Percentiles rank a stretch among this genome's conserved stretches.
Conservation (phyloP, 2,113 vertebrate genomes). For the Myocastor coypus region DNA sequence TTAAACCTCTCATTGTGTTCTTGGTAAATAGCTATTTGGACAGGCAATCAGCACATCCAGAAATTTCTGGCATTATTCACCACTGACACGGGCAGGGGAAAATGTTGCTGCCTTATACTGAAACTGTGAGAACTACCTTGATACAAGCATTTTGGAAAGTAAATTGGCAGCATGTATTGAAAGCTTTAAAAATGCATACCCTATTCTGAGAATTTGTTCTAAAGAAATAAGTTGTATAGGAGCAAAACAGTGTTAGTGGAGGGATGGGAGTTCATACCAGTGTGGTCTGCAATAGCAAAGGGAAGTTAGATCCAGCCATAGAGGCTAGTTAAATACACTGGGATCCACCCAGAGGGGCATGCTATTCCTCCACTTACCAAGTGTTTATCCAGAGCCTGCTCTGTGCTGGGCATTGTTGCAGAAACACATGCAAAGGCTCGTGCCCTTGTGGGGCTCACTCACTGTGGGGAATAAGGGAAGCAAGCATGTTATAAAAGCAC, state of each 20-base stretch:
- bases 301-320: neutral
- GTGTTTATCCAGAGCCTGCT: neutral
- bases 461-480: neutral
- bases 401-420: neutral
- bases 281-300: neutral
- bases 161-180: neutral
- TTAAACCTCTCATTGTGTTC: neutral
- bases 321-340: neutral
- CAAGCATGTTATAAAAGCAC: neutral
- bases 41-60: neutral
- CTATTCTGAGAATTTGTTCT: slow-evolving; percentile 14
- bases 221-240: neutral
- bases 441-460: fast-evolving
- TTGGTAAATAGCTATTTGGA: neutral
- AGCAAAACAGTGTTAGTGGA: neutral
- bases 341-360: neutral
- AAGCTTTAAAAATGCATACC: neutral
- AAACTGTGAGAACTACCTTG: neutral
- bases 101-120: neutral
- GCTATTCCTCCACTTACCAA: neutral
- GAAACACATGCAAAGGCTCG: neutral
- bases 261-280: neutral
- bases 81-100: neutral
- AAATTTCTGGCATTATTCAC: neutral
- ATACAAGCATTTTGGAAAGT: neutral